A percentile compares a stretch with the other conserved stretches of the same genome.
Conservation (phyloP, 1,140 invertebrate genomes). For the Caenorhabditis inopinata region DNA sequence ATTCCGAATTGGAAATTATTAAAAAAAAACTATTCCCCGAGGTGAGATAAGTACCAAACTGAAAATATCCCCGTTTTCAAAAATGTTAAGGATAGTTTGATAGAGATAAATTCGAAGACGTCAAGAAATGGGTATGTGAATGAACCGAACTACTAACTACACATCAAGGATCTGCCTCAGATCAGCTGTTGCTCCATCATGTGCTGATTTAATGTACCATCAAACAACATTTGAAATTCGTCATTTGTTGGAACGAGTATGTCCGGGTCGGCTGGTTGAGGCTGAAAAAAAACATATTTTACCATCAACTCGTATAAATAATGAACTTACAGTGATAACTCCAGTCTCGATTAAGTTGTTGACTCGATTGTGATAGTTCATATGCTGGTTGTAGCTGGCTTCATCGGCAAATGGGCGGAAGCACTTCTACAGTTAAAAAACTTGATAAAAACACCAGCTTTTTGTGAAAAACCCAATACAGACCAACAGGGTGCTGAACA, state of each 20-base stretch:
- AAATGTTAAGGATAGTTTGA: neutral
- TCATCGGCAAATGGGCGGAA: constrained; percentile 57
- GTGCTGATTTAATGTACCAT: neutral
- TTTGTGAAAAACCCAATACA: no score
- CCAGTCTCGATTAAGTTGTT: constrained; percentile 38
- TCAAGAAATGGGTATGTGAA: neutral
- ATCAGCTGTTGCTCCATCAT: neutral
- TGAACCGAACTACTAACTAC: neutral
- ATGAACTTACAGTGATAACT: constrained; percentile 45
- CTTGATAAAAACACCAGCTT: no score
- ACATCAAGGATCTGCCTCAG: neutral
- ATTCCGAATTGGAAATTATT: neutral
- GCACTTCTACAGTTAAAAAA: constrained; percentile 54
- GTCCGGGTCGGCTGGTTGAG: constrained; percentile 46
- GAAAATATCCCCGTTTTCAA: neutral
- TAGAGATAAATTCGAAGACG: neutral
- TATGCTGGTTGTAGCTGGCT: constrained; percentile 61
- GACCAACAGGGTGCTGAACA: neutral
- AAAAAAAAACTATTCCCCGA: neutral
- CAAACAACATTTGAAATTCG: constrained; percentile 23
- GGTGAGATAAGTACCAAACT: neutral
- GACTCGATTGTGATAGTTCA: constrained; percentile 63
- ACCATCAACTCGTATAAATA: neutral
- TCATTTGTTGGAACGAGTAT: constrained; percentile 46
- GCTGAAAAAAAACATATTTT: neutral